Conservation (phyloP, 2,888 invertebrate genomes). For the Trilocha varians region DNA sequence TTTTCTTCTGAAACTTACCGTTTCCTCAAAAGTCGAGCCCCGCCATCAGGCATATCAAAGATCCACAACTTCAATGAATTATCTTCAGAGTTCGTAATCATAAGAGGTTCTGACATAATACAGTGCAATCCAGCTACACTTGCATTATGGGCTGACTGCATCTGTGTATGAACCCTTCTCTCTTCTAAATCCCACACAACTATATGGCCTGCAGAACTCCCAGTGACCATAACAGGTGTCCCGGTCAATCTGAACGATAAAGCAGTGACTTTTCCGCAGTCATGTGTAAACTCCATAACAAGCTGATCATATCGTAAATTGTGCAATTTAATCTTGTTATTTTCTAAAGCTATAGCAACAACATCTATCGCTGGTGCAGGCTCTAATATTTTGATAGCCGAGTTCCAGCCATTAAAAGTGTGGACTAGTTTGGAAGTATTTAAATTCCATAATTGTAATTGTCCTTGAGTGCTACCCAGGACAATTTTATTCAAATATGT, state of each 20-base stretch:
- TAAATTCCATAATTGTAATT: slow-evolving; percentile 92
- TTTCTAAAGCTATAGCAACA: slow-evolving; percentile 87
- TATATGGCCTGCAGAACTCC: slow-evolving; percentile 86
- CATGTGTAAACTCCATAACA: slow-evolving; percentile 89
- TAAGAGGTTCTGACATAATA: slow-evolving; percentile 89
- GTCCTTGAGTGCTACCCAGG: slow-evolving; percentile 88
- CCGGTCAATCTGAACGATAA: slow-evolving; percentile 92
- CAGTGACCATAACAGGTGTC: slow-evolving; percentile 88
- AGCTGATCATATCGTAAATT: slow-evolving; percentile 90
- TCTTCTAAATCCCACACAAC: slow-evolving; percentile 96
- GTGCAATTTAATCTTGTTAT: slow-evolving; percentile 88
- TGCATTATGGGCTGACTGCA: slow-evolving; percentile 83
- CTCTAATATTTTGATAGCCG: slow-evolving; percentile 81
- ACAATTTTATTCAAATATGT: slow-evolving; percentile 96
- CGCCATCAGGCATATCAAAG: slow-evolving; percentile 94
- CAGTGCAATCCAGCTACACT: slow-evolving; percentile 87
- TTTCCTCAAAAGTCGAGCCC: slow-evolving; percentile 83
- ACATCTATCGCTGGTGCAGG: slow-evolving; percentile 96
- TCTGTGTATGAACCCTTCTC: slow-evolving; percentile 82
- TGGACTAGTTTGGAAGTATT: slow-evolving; percentile 82
- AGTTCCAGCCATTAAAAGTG: slow-evolving; percentile 83
- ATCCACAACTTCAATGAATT: slow-evolving; percentile 93
- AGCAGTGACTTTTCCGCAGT: slow-evolving; percentile 90
- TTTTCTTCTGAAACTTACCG: slow-evolving; percentile 51
- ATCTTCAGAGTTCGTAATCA: slow-evolving; percentile 94